Evolutionary conservation across 2,797 vertebrate species (phyloP).

Genomic region (Arrhamphus sclerolepis): DNA sequence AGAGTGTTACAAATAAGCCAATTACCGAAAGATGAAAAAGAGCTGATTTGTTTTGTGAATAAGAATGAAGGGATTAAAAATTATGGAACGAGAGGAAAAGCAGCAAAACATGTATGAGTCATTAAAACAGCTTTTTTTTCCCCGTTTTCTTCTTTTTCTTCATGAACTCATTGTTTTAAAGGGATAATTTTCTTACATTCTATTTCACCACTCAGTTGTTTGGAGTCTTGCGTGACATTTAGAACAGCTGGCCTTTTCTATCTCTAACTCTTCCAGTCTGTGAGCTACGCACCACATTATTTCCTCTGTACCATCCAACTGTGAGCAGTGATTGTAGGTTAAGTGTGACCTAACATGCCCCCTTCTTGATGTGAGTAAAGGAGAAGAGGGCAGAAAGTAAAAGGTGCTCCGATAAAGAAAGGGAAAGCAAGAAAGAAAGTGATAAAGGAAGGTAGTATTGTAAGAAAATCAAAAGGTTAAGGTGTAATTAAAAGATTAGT

Average conservation of each 20-base stretch:
- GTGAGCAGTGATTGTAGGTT: constrained; percentile 36
- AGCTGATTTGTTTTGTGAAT: constrained; percentile 35
- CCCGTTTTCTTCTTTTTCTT: background rate
- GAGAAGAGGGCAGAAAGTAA: constrained; percentile 1
- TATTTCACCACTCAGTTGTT: constrained; percentile 7
- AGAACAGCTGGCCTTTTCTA: constrained; percentile 43
- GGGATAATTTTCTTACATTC: background rate
- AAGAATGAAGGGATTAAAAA: constrained; percentile 37
- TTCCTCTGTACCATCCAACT: constrained; percentile 16
- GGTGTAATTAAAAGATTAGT: constrained; percentile 18
- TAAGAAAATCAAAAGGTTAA: constrained; percentile 3
- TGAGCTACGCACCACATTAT: constrained; percentile 29
- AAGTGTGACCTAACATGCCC: constrained; percentile 29
- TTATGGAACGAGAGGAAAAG: constrained; percentile 10
- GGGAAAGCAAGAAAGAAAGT: constrained; percentile 17
- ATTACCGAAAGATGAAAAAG: constrained; percentile 32
- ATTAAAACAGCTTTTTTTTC: constrained; percentile 31
- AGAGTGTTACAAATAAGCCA: constrained; percentile 52
- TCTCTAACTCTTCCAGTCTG: constrained; percentile 39
- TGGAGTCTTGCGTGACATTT: constrained; percentile 44
- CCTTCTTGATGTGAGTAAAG: constrained; percentile 28
- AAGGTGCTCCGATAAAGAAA: constrained; percentile 5
- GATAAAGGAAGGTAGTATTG: background rate
- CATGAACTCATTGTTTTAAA: background rate
- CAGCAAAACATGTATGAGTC: background rate